phyloP scores from a whole-genome alignment of 2,797 vertebrate genomes.

The Silurus aristotelis region DNA sequence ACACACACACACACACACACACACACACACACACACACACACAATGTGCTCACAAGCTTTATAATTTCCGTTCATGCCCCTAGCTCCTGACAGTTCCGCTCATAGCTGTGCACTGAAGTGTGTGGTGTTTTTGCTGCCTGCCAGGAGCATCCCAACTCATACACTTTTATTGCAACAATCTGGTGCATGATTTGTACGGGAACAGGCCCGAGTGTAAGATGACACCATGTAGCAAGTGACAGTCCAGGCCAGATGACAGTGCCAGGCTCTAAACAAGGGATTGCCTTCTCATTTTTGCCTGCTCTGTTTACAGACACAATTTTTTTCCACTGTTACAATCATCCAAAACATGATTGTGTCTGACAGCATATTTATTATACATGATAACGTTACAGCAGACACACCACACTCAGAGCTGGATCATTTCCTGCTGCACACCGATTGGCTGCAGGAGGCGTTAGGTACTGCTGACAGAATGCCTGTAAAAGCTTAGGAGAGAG shows the following conservation, averaged over 20 bases:
- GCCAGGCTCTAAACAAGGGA: background rate
- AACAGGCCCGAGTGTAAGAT: conserved; percentile 17
- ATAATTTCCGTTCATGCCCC: conserved; percentile 5
- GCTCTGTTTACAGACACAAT: background rate
- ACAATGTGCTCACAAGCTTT: conserved; percentile 2
- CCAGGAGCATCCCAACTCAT: conserved; percentile 28
- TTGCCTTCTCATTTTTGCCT: background rate
- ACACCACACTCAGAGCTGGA: background rate
- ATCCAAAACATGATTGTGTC: background rate
- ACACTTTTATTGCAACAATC: conserved; percentile 43
- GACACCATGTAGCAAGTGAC: conserved; percentile 10
- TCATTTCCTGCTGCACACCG: background rate
- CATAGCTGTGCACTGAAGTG: background rate
- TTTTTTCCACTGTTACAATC: background rate
- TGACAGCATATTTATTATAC: background rate
- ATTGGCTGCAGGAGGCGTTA: background rate
- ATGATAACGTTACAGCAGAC: background rate
- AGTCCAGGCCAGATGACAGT: background rate
- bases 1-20: background rate
- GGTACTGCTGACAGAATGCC: background rate
- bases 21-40: background rate
- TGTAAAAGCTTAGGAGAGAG: background rate
- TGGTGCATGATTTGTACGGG: conserved; percentile 44
- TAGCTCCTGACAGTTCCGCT: background rate
- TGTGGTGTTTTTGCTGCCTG: conserved; percentile 1